Evolutionary conservation across 2,113 vertebrate genomes (phyloP).

Genomic region (Naja naja): DNA sequence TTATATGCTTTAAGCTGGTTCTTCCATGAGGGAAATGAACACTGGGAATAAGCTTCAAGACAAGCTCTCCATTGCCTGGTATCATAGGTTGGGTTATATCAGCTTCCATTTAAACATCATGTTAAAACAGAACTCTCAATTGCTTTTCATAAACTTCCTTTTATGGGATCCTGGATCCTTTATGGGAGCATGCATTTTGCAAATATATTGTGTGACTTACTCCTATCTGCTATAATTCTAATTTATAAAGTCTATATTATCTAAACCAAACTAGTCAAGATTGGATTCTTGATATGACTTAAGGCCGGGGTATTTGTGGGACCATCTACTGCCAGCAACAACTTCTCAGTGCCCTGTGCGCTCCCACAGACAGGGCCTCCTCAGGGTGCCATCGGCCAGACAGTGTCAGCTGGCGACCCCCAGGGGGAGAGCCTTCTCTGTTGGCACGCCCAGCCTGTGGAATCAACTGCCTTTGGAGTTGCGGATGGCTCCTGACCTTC

Average conservation of each 20-base stretch:
- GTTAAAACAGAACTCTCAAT: not conserved
- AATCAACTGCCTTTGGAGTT: too few relatives aligned
- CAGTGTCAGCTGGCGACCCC: too few relatives aligned
- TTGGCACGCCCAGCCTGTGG: too few relatives aligned
- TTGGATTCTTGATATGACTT: too few relatives aligned
- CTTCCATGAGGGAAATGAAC: rapidly evolving
- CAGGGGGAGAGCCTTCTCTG: too few relatives aligned
- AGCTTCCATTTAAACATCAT: not conserved
- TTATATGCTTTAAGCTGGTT: rapidly evolving
- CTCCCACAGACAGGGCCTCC: too few relatives aligned
- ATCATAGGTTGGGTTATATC: not conserved
- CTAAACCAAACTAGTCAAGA: not conserved
- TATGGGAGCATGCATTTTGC: not conserved
- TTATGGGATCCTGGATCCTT: not conserved
- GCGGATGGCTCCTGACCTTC: too few relatives aligned
- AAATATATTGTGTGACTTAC: not conserved
- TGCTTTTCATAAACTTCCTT: not conserved
- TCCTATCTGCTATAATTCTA: not conserved
- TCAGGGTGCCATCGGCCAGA: too few relatives aligned
- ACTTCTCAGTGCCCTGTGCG: too few relatives aligned
- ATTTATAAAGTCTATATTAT: not conserved
- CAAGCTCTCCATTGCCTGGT: not conserved
- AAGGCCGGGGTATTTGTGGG: too few relatives aligned
- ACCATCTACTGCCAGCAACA: too few relatives aligned
- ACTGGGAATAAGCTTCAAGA: not conserved